Evolutionary conservation across 2,797 vertebrate genomes (phyloP).

Genomic region (Hippoglossus hippoglossus): DNA sequence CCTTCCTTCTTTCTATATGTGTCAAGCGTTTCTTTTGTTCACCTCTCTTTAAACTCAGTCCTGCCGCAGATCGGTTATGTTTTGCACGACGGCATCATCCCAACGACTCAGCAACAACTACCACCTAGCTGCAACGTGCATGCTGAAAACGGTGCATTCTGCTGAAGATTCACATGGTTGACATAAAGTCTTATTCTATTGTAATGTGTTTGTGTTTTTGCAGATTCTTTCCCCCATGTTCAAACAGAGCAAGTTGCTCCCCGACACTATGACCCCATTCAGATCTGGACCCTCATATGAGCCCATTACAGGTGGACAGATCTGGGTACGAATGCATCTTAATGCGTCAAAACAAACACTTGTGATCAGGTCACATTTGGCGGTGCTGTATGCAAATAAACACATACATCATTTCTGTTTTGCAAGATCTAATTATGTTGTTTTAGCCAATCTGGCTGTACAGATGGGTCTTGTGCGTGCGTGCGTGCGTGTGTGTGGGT

Average conservation of each 20-base stretch:
- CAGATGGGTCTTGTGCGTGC: too few relatives aligned
- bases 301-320: neutral
- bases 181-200: neutral
- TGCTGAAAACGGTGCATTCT: neutral
- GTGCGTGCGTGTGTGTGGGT: too few relatives aligned
- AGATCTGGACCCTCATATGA: neutral
- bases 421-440: neutral
- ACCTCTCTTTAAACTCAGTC: constrained; percentile 25
- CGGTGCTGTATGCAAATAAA: neutral
- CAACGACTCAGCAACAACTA: neutral
- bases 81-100: neutral
- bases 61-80: neutral
- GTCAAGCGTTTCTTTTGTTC: neutral
- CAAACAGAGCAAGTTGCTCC: neutral
- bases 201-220: neutral
- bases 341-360: neutral
- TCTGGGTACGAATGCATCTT: neutral
- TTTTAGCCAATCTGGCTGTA: too few relatives aligned
- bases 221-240: too few relatives aligned
- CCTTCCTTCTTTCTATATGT: neutral
- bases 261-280: neutral
- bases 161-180: neutral
- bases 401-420: neutral
- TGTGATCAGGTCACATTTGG: neutral
- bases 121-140: too few relatives aligned